Base-by-base conservation (phyloP, 2,797 vertebrate genomes). In the Molossus molossus region DNA sequence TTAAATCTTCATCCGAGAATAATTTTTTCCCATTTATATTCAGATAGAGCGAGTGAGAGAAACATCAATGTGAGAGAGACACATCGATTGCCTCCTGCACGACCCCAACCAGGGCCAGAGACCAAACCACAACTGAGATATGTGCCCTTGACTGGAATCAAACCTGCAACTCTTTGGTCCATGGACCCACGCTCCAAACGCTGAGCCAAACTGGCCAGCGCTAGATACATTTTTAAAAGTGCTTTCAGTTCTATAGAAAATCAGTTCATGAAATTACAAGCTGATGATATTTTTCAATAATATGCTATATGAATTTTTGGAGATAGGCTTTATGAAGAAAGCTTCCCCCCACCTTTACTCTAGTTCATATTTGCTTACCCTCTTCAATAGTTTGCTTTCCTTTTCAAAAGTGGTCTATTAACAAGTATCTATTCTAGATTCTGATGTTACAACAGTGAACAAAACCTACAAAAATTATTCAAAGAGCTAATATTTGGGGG, bases 181-280 rank as follows among this genome's bases (percentile, higher is more conserved):
- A 45, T 45, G 40, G 40, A 6, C 40, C 40, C 4, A 45, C 6
- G 40, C 40, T 45, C 40, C 40, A 45, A 45, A 45, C 40, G 5
- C 40, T 45, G 40, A 45, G 40, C 40, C 40, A 45, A 45, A 45
- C 40, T 45, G 40, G 3, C 40, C 40, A 45, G 40, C 5, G 40
- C 40, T 58, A 91, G 4, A 72, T 92, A 62, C 12, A 87, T 79
- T 80, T 96, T 87, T 6, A 37, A 79, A 95, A 81, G 55, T 87
- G 20, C 45, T 94, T 91, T 86, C 23, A 81, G 3, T 87, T 90
- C n/a, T 94, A 72, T 57, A 87, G 48, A 87, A 97, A 94, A 87
- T 95, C 62, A 75, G 2, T 95, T 85, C 48, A 77, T 87, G 60
- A 77, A 95, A 37, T 95, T 83, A 92, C 82, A 93, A 94, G 15